Conservation (phyloP, 2,797 vertebrate species). For the Aphelocoma californica region DNA sequence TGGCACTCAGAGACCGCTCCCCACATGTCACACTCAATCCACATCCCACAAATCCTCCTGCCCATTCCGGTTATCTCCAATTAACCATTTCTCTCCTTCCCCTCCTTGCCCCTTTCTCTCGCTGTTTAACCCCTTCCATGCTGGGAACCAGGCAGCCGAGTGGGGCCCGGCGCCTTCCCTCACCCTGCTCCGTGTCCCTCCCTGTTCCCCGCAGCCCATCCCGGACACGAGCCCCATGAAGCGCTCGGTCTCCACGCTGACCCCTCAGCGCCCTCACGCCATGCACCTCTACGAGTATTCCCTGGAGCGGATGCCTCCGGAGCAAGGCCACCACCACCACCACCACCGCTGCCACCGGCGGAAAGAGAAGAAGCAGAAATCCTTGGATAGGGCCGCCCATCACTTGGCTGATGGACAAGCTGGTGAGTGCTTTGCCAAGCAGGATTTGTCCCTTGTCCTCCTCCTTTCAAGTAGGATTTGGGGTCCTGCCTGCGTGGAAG, state of each 20-base stretch:
- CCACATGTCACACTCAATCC: not conserved
- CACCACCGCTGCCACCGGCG: conserved; percentile 89
- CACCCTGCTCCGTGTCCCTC: not conserved
- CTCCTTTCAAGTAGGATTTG: not conserved
- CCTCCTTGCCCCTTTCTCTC: not conserved
- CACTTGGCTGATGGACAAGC: conserved; percentile 72
- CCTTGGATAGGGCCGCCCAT: conserved; percentile 83
- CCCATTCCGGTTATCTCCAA: not conserved
- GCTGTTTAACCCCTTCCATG: not conserved
- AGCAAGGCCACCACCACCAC: conserved; percentile 85
- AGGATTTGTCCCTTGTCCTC: not conserved
- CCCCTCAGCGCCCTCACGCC: conserved; percentile 81
- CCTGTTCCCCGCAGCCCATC: conserved; percentile 76
- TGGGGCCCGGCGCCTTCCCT: not conserved
- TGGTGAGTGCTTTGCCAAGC: conserved; percentile 68
- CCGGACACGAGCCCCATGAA: conserved; percentile 90
- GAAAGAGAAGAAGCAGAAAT: conserved; percentile 89
- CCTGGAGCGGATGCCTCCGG: conserved; percentile 80
- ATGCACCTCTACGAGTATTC: conserved; percentile 80
- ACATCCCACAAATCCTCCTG: not conserved
- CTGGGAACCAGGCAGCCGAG: not conserved
- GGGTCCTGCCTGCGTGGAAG: accelerated
- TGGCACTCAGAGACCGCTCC: not conserved
- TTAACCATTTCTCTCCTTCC: not conserved
- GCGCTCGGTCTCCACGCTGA: conserved; percentile 87